Base-by-base conservation (phyloP, 2,113 vertebrate genomes). In the Calidris pugnax region DNA sequence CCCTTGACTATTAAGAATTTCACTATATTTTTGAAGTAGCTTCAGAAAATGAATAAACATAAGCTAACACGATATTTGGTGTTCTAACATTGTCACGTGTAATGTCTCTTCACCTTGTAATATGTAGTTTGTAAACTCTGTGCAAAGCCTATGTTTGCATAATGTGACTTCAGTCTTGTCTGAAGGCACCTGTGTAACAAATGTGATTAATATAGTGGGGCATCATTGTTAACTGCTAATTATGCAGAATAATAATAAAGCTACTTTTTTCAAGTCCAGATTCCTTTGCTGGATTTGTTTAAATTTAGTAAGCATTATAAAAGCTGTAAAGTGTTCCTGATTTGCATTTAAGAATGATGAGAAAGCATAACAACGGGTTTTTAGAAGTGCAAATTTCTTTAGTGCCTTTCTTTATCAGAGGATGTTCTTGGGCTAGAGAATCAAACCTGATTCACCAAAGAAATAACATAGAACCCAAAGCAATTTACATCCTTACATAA, bases 341-440 rank as follows among this genome's bases (percentile, higher is more conserved):
- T 94, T 94, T 85, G 69, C 87, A 91, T 95, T 96, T 93, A 66
- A 96, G 81, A 94, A 39, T 17, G 4, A n/a, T 82, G 35, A 82
- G 62, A 91, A 85, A 81, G 53, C 27, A 89, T 87, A 77, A 53
- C 32, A 76, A 13, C 0, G 20, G 32, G 6, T 4, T 84, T 84
- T 95, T 41, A 93, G 89, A 93, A 89, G 76, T 89, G 86, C 41
- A 92, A 90, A 95, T 95, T 93, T 77, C 37, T 45, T 83, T 53
- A 68, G 15, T n/a, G 57, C 22, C 30, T 85, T 35, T 77, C 55
- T 68, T 83, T 90, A 66, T 62, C 67, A 59, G 23, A 27, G 27
- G 37, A 71, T 88, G 16, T 71, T 86, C 59, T 63, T 77, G 89
- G 32, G 80, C 88, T 90, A 80, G 13, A 84, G 41, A 50, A 37